Conservation (phyloP, 2,888 invertebrate species). For the Limnephilus rhombicus region DNA sequence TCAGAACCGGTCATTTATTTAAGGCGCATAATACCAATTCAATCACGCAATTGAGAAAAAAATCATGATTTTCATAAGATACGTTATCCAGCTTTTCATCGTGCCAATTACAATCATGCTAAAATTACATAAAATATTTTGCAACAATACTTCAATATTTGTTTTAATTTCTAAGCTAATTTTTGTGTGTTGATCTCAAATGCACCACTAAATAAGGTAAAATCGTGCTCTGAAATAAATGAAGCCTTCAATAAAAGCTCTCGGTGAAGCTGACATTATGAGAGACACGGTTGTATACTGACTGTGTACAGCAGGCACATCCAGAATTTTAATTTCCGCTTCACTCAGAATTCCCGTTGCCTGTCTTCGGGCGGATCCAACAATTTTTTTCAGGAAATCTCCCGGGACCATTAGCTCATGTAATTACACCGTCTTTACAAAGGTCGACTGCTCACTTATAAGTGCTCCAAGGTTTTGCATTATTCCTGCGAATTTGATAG, state of each 20-base stretch:
- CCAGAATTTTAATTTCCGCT: slow-evolving; percentile 60
- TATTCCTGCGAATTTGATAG: background rate
- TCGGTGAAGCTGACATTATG: slow-evolving; percentile 45
- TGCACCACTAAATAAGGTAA: background rate
- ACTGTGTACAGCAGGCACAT: slow-evolving; percentile 53
- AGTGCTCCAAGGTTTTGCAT: slow-evolving; percentile 14
- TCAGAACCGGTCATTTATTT: no score
- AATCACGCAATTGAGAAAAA: no score
- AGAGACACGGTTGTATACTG: slow-evolving; percentile 46
- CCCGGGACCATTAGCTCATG: slow-evolving; percentile 42
- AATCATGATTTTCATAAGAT: background rate
- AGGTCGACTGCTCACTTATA: slow-evolving; percentile 27
- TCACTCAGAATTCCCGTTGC: slow-evolving; percentile 53
- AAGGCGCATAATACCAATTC: no score
- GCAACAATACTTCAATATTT: background rate
- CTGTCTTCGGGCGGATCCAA: slow-evolving; percentile 49
- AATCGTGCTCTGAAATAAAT: background rate
- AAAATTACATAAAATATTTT: background rate
- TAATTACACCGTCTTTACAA: slow-evolving; percentile 42
- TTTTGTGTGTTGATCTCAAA: background rate
- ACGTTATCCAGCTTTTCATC: background rate
- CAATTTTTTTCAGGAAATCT: slow-evolving; percentile 44
- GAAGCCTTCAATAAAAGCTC: slow-evolving; percentile 33
- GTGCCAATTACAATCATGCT: background rate
- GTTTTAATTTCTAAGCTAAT: background rate